phyloP scores from a whole-genome alignment of 2,797 vertebrate species.

The Synanceia verrucosa region DNA sequence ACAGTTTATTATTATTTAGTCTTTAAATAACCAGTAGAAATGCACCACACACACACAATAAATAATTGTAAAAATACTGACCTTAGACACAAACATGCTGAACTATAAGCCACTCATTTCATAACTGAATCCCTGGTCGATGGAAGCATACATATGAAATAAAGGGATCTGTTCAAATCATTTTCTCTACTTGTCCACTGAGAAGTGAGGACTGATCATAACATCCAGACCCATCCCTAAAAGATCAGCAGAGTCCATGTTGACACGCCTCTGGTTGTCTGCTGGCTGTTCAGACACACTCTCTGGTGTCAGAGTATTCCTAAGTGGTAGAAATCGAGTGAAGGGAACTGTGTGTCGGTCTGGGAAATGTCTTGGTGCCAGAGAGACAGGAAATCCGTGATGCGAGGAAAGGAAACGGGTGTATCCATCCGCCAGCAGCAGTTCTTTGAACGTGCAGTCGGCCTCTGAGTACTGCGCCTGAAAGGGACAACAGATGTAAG shows the following conservation, averaged over 20 bases:
- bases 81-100: background rate
- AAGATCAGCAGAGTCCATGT: slow-evolving; percentile 77
- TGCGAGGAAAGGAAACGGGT: slow-evolving; percentile 76
- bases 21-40: slow-evolving; percentile 34
- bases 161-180: background rate
- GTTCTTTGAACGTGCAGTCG: slow-evolving; percentile 81
- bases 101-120: background rate
- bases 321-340: slow-evolving; percentile 77
- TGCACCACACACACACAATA: slow-evolving; percentile 5
- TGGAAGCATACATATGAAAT: background rate
- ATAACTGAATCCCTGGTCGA: slow-evolving; percentile 5
- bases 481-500: slow-evolving; percentile 5
- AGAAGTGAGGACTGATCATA: slow-evolving; percentile 76
- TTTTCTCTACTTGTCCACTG: slow-evolving; percentile 51
- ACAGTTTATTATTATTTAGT: background rate
- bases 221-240: slow-evolving; percentile 65
- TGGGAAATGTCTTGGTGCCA: slow-evolving; percentile 60
- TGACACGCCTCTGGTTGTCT: slow-evolving; percentile 32
- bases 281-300: slow-evolving; percentile 18
- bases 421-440: slow-evolving; percentile 80
- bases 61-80: slow-evolving; percentile 46
- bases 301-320: slow-evolving; percentile 34
- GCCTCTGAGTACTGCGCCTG: slow-evolving; percentile 64
- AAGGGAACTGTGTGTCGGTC: slow-evolving; percentile 60
- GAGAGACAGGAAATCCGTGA: slow-evolving; percentile 70